Base-by-base conservation (phyloP, 2,888 invertebrate species). In the Allacma fusca region DNA sequence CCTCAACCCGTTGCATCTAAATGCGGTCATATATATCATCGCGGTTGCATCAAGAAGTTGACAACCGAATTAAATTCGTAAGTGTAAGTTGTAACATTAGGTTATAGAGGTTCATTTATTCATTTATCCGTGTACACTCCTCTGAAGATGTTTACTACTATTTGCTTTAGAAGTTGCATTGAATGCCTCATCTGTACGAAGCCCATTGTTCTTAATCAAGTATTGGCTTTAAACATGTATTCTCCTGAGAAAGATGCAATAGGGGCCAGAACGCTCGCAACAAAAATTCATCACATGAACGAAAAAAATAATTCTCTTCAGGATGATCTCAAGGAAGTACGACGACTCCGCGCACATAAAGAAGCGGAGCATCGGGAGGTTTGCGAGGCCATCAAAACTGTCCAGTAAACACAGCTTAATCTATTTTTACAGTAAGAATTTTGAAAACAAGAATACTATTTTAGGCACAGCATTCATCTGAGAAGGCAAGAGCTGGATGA, bases 21-120 rank as follows among this genome's bases (percentile, higher is more conserved):
- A 29, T 72, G 72, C 21, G 72, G 72, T 1, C 72, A 72, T n/a
- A 28, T 72, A 9, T 72, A 21, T 59, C 72, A 72, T 21, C 28
- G 59, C 0, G 69, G 72, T 2, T 72, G 72, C 34, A 59, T 72
- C 0, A 72, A 72, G 23, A 72, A 59, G 34, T 21, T 72, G 21
- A 72, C 72, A 1, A 59, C 72, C 12, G 72, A 72, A 72, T 23
- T 72, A n/a, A 72, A 72, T 23, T 72, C 72, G 59, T 70, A 26
- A 50, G 24, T 70, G 2, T 62, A 26, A 19, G n/a, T n/a, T n/a
- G n/a, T n/a, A n/a, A n/a, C n/a, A n/a, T n/a, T n/a, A n/a, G n/a
- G n/a, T n/a, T n/a, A n/a, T n/a, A n/a, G n/a, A n/a, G n/a, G n/a
- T n/a, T n/a, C n/a, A n/a, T n/a, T n/a, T n/a, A n/a, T n/a, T n/a